These are phyloP conservation scores for Aegypius monachus DNA, from an alignment of 2,113 vertebrate species.

Conservation along the genomic window DNA sequence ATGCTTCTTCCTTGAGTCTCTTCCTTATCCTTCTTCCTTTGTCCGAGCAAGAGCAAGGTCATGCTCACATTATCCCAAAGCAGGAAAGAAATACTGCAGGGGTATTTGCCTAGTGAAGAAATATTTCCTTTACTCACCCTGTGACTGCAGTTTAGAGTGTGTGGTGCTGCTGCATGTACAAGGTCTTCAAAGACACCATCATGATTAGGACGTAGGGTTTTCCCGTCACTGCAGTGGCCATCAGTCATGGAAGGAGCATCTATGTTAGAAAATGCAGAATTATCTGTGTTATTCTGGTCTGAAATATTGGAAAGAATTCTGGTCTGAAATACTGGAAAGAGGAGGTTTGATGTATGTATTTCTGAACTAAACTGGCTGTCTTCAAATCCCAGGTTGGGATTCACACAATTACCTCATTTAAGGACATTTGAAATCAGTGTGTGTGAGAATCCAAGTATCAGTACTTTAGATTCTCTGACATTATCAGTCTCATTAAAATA, in stretches of 20 bases:
- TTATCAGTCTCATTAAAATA: neutral
- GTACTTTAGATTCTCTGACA: neutral
- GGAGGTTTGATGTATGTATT: neutral
- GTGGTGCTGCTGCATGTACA: accelerated
- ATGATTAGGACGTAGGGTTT: neutral
- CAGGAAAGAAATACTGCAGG: neutral
- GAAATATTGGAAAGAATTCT: neutral
- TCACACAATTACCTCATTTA: neutral
- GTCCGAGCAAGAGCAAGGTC: neutral
- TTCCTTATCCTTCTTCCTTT: neutral
- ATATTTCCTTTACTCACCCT: neutral
- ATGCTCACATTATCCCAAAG: neutral
- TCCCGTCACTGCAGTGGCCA: neutral
- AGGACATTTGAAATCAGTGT: neutral
- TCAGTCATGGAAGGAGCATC: accelerated
- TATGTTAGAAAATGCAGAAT: neutral
- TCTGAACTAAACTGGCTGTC: neutral
- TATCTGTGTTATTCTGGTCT: neutral
- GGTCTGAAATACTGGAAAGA: neutral
- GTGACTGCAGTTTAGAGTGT: neutral
- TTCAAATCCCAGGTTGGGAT: neutral
- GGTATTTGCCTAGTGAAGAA: neutral
- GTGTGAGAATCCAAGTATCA: neutral
- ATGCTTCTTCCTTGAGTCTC: neutral
- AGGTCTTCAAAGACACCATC: neutral